Evolutionary conservation across 2,797 vertebrate genomes (phyloP), one percentile per base, ranked within the genome.

Genomic region (Alosa sapidissima): DNA sequence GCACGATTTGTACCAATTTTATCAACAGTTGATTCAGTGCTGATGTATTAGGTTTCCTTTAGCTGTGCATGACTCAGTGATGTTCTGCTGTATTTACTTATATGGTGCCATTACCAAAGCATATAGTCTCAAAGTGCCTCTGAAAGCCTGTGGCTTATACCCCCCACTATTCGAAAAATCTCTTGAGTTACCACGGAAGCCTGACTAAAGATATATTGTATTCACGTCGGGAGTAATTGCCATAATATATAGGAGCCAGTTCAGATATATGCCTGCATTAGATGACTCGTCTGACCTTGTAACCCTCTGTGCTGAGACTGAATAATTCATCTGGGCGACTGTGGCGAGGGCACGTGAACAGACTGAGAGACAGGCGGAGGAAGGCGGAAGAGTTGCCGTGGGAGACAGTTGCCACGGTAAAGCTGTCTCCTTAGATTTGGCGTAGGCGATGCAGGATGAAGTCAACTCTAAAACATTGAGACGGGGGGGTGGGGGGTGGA

Each of bases 401-500:
- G 72, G 72, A 78, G 72, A 78, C 41, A n/a, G 72, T 78, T 36
- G 72, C 41, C 72, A 47, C 72, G 24, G 72, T 21, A 41, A 78
- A 78, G 16, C 72, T 78, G 72, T 78, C 41, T 47, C 19, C 41
- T 45, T 78, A 5, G 36, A 78, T 78, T 47, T 21, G 16, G 68
- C 14, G 41, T 41, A 47, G 41, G 72, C 14, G 41, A 47, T 2
- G 72, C 16, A 47, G 72, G 72, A 45, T 78, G 28, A 78, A 47
- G 41, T 78, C 6, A 19, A 78, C 72, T 78, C 19, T 7, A 9
- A 78, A 78, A 47, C 14, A 41, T 16, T 21, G 19, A 36, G 75
- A 82, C 84, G 51, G 6, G 85, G 89, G 86, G 52, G 51, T 10
- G 33, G 36, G 19, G 55, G n/a, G 58, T 2, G 58, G 21, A 19